These are phyloP conservation scores for Neodiprion lecontei DNA, from an alignment of 1,140 invertebrate genomes.

Conservation along the genomic window DNA sequence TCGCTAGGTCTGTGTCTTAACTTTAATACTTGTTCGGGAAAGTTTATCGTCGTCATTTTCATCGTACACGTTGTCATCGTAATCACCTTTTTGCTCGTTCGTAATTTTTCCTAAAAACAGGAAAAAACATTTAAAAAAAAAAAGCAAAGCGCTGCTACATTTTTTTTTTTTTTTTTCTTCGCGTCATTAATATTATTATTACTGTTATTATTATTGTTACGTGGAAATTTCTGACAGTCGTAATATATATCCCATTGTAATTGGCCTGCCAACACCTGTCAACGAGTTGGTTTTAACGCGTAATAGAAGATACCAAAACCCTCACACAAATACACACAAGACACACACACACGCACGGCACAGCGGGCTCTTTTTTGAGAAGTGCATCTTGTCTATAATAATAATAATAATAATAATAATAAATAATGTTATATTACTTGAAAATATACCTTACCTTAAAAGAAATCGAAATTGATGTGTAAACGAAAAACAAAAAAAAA, in stretches of 20 bases:
- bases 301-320: neutral
- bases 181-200: conserved; percentile 24
- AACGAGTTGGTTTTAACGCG: neutral
- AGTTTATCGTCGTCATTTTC: conserved; percentile 22
- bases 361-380: conserved; percentile 27
- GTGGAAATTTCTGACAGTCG: too few species aligned
- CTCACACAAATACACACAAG: neutral
- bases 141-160: conserved; percentile 23
- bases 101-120: conserved; percentile 13
- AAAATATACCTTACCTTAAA: conserved; percentile 27
- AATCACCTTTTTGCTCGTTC: neutral
- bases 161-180: conserved; percentile 27
- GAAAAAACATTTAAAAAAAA: conserved; percentile 14
- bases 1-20: conserved; percentile 40
- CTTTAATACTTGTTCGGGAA: conserved; percentile 43
- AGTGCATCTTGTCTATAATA: conserved; percentile 15
- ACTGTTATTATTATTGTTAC: conserved; percentile 23
- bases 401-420: conserved; percentile 19
- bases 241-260: too few species aligned
- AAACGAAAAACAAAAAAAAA: neutral
- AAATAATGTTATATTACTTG: too few species aligned
- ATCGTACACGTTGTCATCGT: conserved; percentile 5
- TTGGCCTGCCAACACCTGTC: neutral
- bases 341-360: conserved; percentile 15
- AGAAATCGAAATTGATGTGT: neutral